These are phyloP conservation scores for Masnerella sp. DNA, from an alignment of 2,888 invertebrate species.

Conservation along the genomic window DNA sequence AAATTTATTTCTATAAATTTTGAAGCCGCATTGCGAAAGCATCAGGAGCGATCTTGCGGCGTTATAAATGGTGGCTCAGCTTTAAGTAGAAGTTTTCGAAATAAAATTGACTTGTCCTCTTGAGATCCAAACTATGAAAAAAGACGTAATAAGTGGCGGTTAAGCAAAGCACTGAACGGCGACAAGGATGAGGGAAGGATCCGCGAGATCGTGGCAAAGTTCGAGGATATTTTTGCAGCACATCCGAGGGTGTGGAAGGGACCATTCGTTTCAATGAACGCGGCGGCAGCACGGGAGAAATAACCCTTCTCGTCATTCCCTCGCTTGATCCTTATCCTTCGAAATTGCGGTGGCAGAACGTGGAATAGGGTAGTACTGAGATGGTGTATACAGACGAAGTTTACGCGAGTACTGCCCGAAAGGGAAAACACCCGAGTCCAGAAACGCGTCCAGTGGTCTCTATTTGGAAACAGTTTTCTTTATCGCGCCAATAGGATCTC, in stretches of 20 bases:
- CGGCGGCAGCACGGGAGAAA: slow-evolving; percentile 65
- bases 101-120: slow-evolving; percentile 71
- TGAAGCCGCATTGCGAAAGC: too few relatives aligned
- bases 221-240: slow-evolving; percentile 29
- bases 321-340: slow-evolving; percentile 63
- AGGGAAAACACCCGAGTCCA: slow-evolving; percentile 75
- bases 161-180: slow-evolving; percentile 52
- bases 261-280: slow-evolving; percentile 76
- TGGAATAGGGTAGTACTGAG: slow-evolving; percentile 66
- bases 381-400: slow-evolving; percentile 68
- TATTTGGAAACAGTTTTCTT: slow-evolving; percentile 46
- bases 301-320: slow-evolving; percentile 62
- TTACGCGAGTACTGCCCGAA: slow-evolving; percentile 72
- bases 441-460: slow-evolving; percentile 59
- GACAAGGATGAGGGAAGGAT: slow-evolving; percentile 49
- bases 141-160: slow-evolving; percentile 56
- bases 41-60: too few relatives aligned
- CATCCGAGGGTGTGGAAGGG: slow-evolving; percentile 64
- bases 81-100: slow-evolving; percentile 66
- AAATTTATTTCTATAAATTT: too few relatives aligned
- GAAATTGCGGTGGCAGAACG: slow-evolving; percentile 62
- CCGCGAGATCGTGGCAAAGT: slow-evolving; percentile 37
- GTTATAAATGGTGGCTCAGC: too few relatives aligned
- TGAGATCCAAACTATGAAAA: slow-evolving; percentile 44
- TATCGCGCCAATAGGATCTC: slow-evolving; percentile 66